Conservation (phyloP, 2,888 invertebrate species). For the Pycnomerus fuliginosus region DNA sequence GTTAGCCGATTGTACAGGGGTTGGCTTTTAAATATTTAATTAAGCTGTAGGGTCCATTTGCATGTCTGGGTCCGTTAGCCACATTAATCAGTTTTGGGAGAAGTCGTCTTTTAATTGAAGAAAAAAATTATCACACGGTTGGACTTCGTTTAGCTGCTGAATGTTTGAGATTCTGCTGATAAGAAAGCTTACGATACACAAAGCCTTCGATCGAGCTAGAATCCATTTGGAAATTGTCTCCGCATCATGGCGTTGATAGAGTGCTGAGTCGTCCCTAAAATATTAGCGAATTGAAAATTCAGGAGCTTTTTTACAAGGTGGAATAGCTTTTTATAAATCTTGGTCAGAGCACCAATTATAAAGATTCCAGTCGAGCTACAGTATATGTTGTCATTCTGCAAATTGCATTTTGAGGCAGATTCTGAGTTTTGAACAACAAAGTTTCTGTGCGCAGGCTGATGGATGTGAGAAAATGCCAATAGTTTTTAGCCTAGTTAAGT, state of each 20-base stretch:
- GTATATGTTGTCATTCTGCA: too few species aligned
- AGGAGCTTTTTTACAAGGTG: slow-evolving; percentile 1
- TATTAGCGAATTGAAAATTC: slow-evolving; percentile 32
- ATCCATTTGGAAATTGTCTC: slow-evolving; percentile 42
- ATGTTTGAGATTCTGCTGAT: slow-evolving; percentile 33
- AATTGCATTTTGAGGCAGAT: too few species aligned
- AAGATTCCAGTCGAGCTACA: too few species aligned
- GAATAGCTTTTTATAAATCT: too few species aligned
- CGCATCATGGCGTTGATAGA: slow-evolving; percentile 38
- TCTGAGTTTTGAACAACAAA: too few species aligned
- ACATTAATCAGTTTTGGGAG: slow-evolving; percentile 26
- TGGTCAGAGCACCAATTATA: too few species aligned
- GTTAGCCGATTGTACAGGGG: slow-evolving; percentile 17
- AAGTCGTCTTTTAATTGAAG: slow-evolving; percentile 17
- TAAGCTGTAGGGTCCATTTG: slow-evolving; percentile 33
- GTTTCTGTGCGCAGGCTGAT: too few species aligned
- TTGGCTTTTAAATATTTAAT: slow-evolving; percentile 35
- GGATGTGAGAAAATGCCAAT: too few species aligned
- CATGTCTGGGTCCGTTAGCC: slow-evolving; percentile 27
- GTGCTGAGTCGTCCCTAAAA: slow-evolving; percentile 33
- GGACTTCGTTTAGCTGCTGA: slow-evolving; percentile 19
- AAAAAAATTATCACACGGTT: slow-evolving; percentile 19
- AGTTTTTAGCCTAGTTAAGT: too few species aligned
- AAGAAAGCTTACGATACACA: slow-evolving; percentile 30
- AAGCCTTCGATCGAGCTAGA: slow-evolving; percentile 32